Evolutionary conservation across 1,140 invertebrate genomes (phyloP), one percentile per base, ranked within the genome.

Genomic region (Coelopa frigida): DNA sequence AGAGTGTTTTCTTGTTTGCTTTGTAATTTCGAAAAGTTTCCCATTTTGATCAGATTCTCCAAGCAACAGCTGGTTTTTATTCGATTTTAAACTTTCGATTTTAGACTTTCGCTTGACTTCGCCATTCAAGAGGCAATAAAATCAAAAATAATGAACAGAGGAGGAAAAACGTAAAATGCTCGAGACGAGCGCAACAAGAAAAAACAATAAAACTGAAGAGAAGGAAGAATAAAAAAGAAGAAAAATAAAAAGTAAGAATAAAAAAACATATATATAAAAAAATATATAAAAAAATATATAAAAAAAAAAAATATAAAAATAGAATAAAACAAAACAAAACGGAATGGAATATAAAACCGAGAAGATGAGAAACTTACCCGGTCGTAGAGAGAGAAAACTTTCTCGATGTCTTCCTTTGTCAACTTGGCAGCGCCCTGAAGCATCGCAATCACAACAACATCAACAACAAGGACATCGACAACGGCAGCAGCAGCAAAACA

Each of bases 381-480:
- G 69, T 94, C 91, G 59, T 94, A 94, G 2, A 93, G 75, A 15
- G 85, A 82, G 68, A 94, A 94, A 3, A 94, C 89, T 59, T 87
- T 77, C 70, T 93, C 89, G 55, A 94, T 92, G 67, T 94, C 89
- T 51, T 92, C 86, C 67, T 87, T 87, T 21, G 88, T 92, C 51
- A 94, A 69, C 70, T 87, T 89, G 21, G 87, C 89, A 3, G 87
- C 88, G 35, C 88, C 88, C 88, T 92, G 71, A 24, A 42, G 5
- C 8, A 27, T 35, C 8, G 21, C n/a, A 31, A 33, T 29, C 27
- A 8, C 22, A 44, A 44, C 4, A 21, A 22, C 8, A 24, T 24
- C 32, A 23, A 44, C 12, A 29, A 8, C 8, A 29, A 10, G 27
- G 27, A 5, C 12, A 32, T 17, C 33, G 17, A 36, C 21, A 31